Conservation (phyloP, 2,888 invertebrate genomes). For the Folsomia candida region DNA sequence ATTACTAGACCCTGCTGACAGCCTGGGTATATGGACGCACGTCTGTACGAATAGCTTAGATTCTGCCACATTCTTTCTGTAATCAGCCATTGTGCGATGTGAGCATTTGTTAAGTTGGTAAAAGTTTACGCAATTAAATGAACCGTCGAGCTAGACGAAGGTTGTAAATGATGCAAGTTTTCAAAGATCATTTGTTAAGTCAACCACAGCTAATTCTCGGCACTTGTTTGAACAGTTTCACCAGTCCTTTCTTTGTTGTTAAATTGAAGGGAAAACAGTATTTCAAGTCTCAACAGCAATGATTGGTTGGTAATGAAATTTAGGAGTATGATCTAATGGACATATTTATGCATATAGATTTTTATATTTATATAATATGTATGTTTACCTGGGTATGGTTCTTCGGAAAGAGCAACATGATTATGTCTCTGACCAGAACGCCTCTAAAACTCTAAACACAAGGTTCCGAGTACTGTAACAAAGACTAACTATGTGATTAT, state of each 20-base stretch:
- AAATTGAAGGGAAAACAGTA: not conserved
- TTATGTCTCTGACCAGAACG: too few species aligned
- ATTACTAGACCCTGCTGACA: too few species aligned
- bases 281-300: not conserved
- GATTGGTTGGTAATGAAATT: not conserved
- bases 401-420: too few species aligned
- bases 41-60: too few species aligned
- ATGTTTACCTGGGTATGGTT: not conserved
- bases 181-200: constrained; percentile 5
- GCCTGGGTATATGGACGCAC: too few species aligned
- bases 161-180: constrained; percentile 1
- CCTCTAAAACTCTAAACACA: too few species aligned
- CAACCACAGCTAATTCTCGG: not conserved
- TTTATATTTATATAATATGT: not conserved
- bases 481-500: too few species aligned
- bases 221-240: not conserved
- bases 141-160: not conserved
- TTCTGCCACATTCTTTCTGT: too few species aligned
- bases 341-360: not conserved
- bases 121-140: constrained; percentile 2
- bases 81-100: not conserved
- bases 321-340: too few species aligned
- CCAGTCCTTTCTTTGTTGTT: not conserved
- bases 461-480: too few species aligned
- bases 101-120: not conserved